These are phyloP conservation scores for Brachypterus glaber DNA, from an alignment of 2,888 invertebrate genomes.

Conservation along the genomic window DNA sequence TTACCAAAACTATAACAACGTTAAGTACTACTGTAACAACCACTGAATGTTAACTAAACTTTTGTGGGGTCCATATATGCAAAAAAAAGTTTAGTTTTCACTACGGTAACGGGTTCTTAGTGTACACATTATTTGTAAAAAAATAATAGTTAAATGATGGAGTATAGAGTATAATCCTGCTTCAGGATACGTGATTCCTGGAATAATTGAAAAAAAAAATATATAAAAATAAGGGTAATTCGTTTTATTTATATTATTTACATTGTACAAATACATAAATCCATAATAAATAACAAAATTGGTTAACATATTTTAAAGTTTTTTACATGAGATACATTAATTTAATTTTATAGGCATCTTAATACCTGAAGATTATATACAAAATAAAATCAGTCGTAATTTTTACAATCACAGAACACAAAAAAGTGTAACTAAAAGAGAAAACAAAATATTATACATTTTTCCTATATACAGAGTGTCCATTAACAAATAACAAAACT, in stretches of 20 bases:
- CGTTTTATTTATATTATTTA: slow-evolving; percentile 15
- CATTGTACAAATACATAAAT: slow-evolving; percentile 15
- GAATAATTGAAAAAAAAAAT: too few species aligned
- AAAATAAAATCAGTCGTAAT: slow-evolving; percentile 26
- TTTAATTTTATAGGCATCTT: slow-evolving; percentile 5
- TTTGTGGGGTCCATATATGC: too few species aligned
- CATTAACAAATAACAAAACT: neutral
- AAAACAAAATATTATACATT: slow-evolving; percentile 11
- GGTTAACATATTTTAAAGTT: slow-evolving; percentile 14
- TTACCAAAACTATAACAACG: too few species aligned
- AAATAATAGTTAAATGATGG: too few species aligned
- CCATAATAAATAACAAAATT: slow-evolving; percentile 14
- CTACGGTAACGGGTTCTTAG: too few species aligned
- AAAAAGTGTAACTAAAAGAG: slow-evolving; percentile 13
- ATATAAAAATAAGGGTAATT: neutral
- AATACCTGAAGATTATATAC: slow-evolving; percentile 15
- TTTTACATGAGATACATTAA: too few species aligned
- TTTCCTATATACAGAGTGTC: slow-evolving; percentile 5
- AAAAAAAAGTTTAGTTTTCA: too few species aligned
- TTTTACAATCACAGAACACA: slow-evolving; percentile 23
- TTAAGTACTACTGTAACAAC: too few species aligned
- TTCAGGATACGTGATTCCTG: too few species aligned
- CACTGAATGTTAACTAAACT: too few species aligned
- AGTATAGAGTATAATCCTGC: too few species aligned
- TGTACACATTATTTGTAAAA: too few species aligned